Conservation (phyloP, 2,113 vertebrate genomes). For the Mormoops blainvillei region DNA sequence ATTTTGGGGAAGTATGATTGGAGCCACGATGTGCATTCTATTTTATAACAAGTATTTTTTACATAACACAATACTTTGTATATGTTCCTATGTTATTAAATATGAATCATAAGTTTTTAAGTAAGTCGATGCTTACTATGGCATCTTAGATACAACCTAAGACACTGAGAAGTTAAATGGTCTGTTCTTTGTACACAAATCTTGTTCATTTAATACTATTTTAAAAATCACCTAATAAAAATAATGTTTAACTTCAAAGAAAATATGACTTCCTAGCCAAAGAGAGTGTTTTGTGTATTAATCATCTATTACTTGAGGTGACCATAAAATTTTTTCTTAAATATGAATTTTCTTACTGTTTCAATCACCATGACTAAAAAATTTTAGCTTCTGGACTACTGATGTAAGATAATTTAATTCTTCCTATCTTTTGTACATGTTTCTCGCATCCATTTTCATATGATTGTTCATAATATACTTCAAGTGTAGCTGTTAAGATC, state of each 20-base stretch:
- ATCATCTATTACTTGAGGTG: background rate
- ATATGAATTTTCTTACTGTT: slow-evolving; percentile 11
- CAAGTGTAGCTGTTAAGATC: background rate
- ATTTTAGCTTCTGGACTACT: background rate
- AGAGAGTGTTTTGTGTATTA: background rate
- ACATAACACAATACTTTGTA: background rate
- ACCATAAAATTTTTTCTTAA: background rate
- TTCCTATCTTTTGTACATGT: background rate
- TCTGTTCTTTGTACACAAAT: background rate
- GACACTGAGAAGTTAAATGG: background rate
- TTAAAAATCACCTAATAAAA: background rate
- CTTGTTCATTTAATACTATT: background rate
- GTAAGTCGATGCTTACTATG: background rate
- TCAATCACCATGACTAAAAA: background rate
- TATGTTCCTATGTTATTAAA: background rate
- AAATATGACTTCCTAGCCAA: background rate
- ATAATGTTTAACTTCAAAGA: background rate
- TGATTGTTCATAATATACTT: background rate
- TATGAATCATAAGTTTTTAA: background rate
- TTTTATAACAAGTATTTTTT: background rate
- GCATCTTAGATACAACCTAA: background rate
- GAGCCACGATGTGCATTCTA: background rate
- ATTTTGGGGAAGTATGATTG: background rate
- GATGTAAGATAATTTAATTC: background rate
- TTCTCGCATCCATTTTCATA: background rate